Base-by-base conservation (phyloP, 2,113 vertebrate genomes). In the Thunnus maccoyii region DNA sequence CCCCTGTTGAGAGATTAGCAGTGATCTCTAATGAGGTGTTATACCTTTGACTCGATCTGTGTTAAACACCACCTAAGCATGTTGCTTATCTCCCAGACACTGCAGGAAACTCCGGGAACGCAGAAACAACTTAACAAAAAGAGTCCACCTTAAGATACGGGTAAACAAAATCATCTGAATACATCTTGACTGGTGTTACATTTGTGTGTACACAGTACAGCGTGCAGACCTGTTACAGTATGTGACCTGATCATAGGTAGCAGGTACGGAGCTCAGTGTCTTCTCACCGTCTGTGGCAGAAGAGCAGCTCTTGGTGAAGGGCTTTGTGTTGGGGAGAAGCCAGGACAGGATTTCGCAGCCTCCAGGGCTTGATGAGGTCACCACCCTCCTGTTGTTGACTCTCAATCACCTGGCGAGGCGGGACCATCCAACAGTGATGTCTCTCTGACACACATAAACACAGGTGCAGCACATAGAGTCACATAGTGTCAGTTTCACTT, bases 291-390 rank as follows among this genome's bases (percentile, higher is more conserved):
- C 88, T 95, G 77, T 93, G 85, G 68, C 88, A 94, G 83, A 95
- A 82, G 1, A 94, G 85, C 72, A 96, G 93, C 83, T 96, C 94
- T n/a, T 58, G 64, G 72, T 95, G 94, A 73, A 95, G 79, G 12
- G 86, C 78, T 72, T 44, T 48, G 36, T 86, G 91, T 48, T 74
- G 88, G 30, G 25, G 30, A 9, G 92, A 94, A 11, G 84, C 84
- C 81, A 85, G 66, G 20, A 80, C 0, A 0, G 88, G 88, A 82
- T 89, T 86, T 48, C 86, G 72, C 82, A 89, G 61, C 70, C 92
- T 93, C 73, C 67, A 86, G 25, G 93, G 84, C 46, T 76, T 81
- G 81, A 94, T 92, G 78, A 95, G 86, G 65, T 92, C 80, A 73
- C 50, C 16, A 15, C 62, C 58, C 82, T 74, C 62, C 1, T 87